A percentile compares a stretch with the other conserved stretches of the same genome.
phyloP scores from a whole-genome alignment of 2,888 invertebrate species.

The Cotesia congregata region DNA sequence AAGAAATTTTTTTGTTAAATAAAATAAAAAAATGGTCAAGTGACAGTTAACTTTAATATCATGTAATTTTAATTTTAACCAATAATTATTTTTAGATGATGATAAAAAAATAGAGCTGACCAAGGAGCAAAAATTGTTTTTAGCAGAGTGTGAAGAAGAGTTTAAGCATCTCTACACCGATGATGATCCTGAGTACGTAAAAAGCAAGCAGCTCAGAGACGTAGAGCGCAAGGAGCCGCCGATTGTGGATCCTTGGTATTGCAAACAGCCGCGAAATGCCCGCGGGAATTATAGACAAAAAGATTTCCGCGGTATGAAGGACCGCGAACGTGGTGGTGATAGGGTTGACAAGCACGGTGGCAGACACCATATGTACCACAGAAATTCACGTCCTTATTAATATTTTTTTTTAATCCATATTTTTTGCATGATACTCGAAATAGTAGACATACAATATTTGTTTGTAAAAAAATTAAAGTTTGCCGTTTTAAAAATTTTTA shows the following conservation, averaged over 20 bases:
- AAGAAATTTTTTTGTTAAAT: no score
- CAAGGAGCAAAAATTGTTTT: conserved; percentile 74
- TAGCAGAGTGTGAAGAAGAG: conserved; percentile 76
- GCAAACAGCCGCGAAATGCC: conserved; percentile 51
- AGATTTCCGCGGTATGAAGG: conserved; percentile 47
- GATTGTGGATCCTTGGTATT: conserved; percentile 74
- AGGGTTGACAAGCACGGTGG: conserved; percentile 47
- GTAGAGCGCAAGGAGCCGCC: conserved; percentile 73
- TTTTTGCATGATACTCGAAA: neutral
- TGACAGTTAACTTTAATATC: no score
- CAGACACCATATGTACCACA: conserved; percentile 45
- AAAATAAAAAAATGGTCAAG: no score
- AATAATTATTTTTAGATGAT: neutral
- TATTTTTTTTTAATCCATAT: conserved; percentile 6
- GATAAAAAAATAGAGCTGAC: conserved; percentile 64
- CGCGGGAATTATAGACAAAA: conserved; percentile 49
- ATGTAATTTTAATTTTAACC: neutral
- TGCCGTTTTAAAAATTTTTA: no score
- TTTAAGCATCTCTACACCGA: conserved; percentile 76
- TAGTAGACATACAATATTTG: no score
- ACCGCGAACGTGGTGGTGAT: conserved; percentile 49
- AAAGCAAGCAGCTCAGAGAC: conserved; percentile 59
- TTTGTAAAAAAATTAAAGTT: neutral
- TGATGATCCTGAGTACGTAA: conserved; percentile 76
- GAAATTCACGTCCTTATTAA: conserved; percentile 48